Percentiles rank a stretch among this genome's conserved stretches.
Evolutionary conservation across 30 jellyfish, hydroid and myxozoan species (phyloP).

Genomic region (Mastigias papua): DNA sequence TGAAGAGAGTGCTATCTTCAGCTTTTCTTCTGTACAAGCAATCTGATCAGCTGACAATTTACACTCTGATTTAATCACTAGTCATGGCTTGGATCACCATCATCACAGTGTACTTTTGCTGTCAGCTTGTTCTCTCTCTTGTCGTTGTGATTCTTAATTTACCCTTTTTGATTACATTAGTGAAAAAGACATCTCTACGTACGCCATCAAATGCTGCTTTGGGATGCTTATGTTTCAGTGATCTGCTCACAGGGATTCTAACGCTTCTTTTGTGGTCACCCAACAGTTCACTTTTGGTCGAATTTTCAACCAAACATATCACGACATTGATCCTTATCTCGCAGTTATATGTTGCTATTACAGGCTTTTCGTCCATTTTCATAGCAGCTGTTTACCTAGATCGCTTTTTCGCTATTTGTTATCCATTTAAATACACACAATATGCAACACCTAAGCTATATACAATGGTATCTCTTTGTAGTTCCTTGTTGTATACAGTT

Average conservation of each 20-base stretch:
- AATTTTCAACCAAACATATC: too few species aligned
- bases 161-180: background rate
- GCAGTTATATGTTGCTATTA: too few species aligned
- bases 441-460: background rate
- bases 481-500: background rate
- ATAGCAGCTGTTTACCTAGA: conserved; percentile 15
- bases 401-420: conserved; percentile 23
- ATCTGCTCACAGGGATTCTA: background rate
- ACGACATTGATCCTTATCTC: too few species aligned
- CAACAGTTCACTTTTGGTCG: too few species aligned
- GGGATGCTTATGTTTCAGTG: background rate
- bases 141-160: background rate
- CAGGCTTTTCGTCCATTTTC: conserved; percentile 9
- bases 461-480: background rate
- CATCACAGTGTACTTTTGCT: background rate
- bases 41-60: too few species aligned
- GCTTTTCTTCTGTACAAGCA: too few species aligned
- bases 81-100: too few species aligned
- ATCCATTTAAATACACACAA: conserved; percentile 11
- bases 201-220: background rate
- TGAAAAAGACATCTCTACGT: background rate
- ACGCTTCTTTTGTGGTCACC: too few species aligned
- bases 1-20: too few species aligned
- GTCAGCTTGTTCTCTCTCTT: background rate
- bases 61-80: too few species aligned